These are phyloP conservation scores for Oscarella lobularis DNA, from an alignment of 37 sponge, comb jelly and placozoan genomes.

Conservation along the genomic window DNA sequence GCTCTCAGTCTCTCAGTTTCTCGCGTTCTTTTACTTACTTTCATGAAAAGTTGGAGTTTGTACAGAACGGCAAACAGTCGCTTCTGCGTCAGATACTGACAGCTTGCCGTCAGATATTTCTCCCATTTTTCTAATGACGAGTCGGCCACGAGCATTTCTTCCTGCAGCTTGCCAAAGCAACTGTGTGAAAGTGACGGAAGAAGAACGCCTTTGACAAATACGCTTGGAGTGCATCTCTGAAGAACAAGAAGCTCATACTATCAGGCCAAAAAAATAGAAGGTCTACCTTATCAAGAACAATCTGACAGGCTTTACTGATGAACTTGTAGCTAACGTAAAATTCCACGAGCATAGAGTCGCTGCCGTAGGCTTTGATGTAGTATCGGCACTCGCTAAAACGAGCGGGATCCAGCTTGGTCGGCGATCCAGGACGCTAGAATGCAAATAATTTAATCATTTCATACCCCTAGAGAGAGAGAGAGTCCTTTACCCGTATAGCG, in stretches of 20 bases:
- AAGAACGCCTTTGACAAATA: constrained; percentile 65
- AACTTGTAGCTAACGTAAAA: constrained; percentile 59
- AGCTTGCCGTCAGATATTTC: constrained; percentile 42
- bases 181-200: constrained; percentile 61
- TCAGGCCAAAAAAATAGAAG: neutral
- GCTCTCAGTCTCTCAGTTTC: no score
- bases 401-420: constrained; percentile 25
- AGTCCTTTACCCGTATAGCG: no score
- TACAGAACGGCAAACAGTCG: constrained; percentile 49
- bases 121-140: constrained; percentile 53
- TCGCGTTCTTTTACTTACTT: neutral
- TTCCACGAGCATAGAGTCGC: constrained; percentile 29
- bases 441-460: neutral
- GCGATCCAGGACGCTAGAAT: neutral
- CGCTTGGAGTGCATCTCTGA: constrained; percentile 50
- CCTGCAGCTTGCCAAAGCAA: constrained; percentile 26
- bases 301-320: constrained; percentile 52
- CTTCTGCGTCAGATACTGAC: constrained; percentile 35
- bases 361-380: constrained; percentile 73
- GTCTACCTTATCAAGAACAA: constrained; percentile 51
- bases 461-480: no score
- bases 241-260: no score
- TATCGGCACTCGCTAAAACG: constrained; percentile 70
- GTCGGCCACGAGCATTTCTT: constrained; percentile 28
- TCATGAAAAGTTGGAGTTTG: constrained; percentile 65